Conservation (phyloP, 2,113 vertebrate species). For the Rhizomys pruinosus region DNA sequence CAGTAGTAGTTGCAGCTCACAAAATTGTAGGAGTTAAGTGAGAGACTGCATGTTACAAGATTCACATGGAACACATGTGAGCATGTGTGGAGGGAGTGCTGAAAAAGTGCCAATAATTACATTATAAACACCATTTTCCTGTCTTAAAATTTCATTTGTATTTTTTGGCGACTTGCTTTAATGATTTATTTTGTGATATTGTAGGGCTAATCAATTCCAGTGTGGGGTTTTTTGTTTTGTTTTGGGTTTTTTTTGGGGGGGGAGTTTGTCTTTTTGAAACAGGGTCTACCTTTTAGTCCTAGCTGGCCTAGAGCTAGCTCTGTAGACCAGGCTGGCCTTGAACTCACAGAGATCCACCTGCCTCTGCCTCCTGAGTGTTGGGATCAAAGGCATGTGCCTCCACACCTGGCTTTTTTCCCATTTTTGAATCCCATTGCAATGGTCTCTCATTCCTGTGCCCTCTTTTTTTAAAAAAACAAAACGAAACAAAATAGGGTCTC, state of each 20-base stretch:
- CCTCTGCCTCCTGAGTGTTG: too few relatives aligned
- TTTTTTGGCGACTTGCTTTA: slow-evolving; percentile 23
- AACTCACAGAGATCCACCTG: too few relatives aligned
- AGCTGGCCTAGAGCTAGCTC: too few relatives aligned
- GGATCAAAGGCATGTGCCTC: too few relatives aligned
- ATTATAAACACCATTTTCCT: not conserved
- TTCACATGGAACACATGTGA: not conserved
- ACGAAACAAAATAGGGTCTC: too few relatives aligned
- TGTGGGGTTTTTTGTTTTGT: not conserved
- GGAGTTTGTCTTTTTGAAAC: too few relatives aligned
- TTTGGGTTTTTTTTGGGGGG: too few relatives aligned
- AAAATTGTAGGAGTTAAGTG: not conserved
- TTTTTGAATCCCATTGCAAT: not conserved
- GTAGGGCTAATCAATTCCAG: not conserved
- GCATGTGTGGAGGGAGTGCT: not conserved
- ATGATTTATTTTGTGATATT: slow-evolving; percentile 24
- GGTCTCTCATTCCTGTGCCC: not conserved
- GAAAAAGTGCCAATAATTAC: slow-evolving; percentile 1
- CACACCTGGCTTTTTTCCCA: too few relatives aligned
- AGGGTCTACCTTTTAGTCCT: too few relatives aligned
- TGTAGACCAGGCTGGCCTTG: too few relatives aligned
- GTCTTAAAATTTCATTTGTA: not conserved
- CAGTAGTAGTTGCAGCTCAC: not conserved
- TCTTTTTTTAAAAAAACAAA: too few relatives aligned
- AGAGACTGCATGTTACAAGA: not conserved